These are phyloP conservation scores for Simalia tracyae DNA, from an alignment of 2,797 vertebrate genomes.

Conservation along the genomic window DNA sequence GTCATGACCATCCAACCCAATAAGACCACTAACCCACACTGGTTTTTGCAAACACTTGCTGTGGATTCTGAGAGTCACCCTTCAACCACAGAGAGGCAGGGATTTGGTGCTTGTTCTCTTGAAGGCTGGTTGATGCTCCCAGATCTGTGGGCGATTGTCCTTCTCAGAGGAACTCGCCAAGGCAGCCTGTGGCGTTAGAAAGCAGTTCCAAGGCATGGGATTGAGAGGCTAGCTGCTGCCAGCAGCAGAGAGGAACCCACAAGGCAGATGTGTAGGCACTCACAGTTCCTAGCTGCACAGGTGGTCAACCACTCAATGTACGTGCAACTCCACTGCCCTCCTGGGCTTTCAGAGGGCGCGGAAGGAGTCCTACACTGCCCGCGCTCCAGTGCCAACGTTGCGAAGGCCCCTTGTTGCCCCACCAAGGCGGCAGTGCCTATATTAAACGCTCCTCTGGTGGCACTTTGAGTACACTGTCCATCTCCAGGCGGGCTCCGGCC, in stretches of 20 bases:
- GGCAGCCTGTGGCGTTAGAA: background rate
- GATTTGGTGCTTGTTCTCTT: conserved; percentile 62
- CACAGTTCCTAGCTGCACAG: too few relatives aligned
- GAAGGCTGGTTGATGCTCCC: background rate
- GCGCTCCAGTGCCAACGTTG: conserved; percentile 29
- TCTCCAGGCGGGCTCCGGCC: conserved; percentile 92
- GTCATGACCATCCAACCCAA: conserved; percentile 24
- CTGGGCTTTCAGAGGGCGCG: background rate
- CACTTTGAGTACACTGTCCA: conserved; percentile 97
- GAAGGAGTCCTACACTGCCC: background rate
- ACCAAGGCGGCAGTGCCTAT: conserved; percentile 61
- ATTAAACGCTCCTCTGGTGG: conserved; percentile 96
- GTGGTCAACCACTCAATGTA: too few relatives aligned
- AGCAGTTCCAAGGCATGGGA: background rate
- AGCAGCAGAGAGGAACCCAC: background rate
- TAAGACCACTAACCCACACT: background rate
- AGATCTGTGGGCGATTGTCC: background rate
- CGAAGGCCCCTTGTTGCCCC: conserved; percentile 11
- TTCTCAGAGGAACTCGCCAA: background rate
- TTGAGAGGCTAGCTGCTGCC: background rate
- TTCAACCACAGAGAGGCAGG: background rate
- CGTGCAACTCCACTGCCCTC: conserved; percentile 18
- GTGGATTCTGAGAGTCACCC: background rate
- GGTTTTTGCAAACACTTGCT: background rate
- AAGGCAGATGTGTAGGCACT: background rate